These are phyloP conservation scores for Xiphophorus birchmanni DNA, from an alignment of 2,797 vertebrate species.

Conservation along the genomic window DNA sequence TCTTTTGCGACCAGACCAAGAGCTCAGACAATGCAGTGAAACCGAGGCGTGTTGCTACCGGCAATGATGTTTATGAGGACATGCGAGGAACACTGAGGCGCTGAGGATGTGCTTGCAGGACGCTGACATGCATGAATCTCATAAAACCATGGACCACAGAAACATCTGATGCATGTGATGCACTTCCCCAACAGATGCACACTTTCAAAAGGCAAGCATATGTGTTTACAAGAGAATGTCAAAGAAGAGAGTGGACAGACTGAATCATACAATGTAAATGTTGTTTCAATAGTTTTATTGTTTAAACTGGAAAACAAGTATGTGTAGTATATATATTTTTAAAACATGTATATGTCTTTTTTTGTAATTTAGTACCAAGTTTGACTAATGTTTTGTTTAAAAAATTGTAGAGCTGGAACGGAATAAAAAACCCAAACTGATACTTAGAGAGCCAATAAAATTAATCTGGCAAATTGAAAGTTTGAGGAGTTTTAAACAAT, in stretches of 20 bases:
- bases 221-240: background rate
- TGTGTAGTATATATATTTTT: background rate
- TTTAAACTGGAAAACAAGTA: background rate
- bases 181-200: background rate
- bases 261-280: background rate
- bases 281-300: background rate
- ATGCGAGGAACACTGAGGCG: conserved; percentile 63
- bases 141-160: background rate
- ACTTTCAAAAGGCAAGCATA: background rate
- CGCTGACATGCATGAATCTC: conserved; percentile 2
- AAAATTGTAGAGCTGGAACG: background rate
- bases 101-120: conserved; percentile 23
- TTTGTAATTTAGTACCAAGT: background rate
- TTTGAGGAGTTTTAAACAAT: background rate
- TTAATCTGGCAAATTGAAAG: background rate
- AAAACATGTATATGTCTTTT: background rate
- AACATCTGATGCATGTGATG: background rate
- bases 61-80: conserved; percentile 73
- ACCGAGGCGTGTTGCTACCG: background rate
- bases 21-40: background rate
- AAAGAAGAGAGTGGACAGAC: background rate
- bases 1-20: conserved; percentile 39
- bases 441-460: background rate
- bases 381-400: background rate
- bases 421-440: background rate